Base-by-base conservation (phyloP, 2,113 vertebrate genomes). In the Syngnathoides biaculeatus region DNA sequence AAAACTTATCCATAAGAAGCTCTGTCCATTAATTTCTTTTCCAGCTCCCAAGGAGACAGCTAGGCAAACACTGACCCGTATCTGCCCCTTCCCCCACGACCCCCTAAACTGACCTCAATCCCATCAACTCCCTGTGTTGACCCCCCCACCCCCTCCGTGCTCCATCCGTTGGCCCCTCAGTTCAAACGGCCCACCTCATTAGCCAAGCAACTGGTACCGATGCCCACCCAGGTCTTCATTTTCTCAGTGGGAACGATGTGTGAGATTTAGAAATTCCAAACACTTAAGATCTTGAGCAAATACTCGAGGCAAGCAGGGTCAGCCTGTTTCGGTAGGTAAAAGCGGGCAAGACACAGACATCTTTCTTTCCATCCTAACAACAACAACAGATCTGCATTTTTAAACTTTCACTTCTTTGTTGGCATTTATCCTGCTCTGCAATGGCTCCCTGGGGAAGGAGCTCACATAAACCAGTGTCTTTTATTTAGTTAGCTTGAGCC, bases 41-140 rank as follows among this genome's bases (percentile, higher is more conserved):
- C 68, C 79, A 74, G 19, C 76, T 75, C 75, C 57, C 73, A 64
- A 53, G 56, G 72, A 67, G 80, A 81, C 85, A 88, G 84, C 85
- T 88, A 86, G 78, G 79, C 79, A 87, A 91, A 90, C 80, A 88
- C 61, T 72, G 81, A 88, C 79, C 86, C 30, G 39, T 72, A 81
- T 75, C 64, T 66, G 58, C 62, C 58, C 69, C 64, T 45, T 72
- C 85, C 39, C 69, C 80, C 64, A 69, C 58, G 69, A 77, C 78
- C 85, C 61, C 56, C 78, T 79, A 79, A 84, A 70, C 77, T 63
- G 56, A 74, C 80, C 70, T 72, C 48, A 57, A 64, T 75, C 70
- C 65, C 65, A 65, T 22, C 59, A 39, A 68, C 56, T 65, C 50
- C 81, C 63, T 58, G 40, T 70, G 55, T 62, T 74, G 64, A 2